phyloP scores from a whole-genome alignment of 2,888 invertebrate species.

The Ganaspis brasiliensis region DNA sequence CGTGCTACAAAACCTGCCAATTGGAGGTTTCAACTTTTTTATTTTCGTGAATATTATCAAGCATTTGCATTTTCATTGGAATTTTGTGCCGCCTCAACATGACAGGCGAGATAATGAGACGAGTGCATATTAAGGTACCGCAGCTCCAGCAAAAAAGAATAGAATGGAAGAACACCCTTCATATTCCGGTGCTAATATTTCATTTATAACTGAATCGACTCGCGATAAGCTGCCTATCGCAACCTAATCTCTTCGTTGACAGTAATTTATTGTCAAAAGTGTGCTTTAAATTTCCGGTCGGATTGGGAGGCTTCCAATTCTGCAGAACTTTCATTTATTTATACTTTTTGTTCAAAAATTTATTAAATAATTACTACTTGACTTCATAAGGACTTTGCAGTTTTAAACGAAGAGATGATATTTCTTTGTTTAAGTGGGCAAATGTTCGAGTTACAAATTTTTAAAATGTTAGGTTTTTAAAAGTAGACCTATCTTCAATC shows the following conservation, averaged over 20 bases:
- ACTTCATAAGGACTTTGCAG: no score
- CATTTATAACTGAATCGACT: constrained; percentile 41
- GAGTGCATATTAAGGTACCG: constrained; percentile 29
- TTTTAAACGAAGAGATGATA: no score
- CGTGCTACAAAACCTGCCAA: constrained; percentile 29
- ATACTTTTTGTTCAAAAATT: no score
- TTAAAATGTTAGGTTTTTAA: no score
- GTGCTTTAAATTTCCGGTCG: constrained; percentile 7
- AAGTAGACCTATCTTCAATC: no score
- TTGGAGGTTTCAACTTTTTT: constrained; percentile 7
- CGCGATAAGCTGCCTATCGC: constrained; percentile 29
- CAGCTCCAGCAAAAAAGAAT: neutral
- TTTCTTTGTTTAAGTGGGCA: no score
- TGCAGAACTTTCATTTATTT: neutral
- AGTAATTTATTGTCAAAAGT: constrained; percentile 28
- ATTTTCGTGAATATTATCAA: constrained; percentile 17
- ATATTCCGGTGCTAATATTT: constrained; percentile 37
- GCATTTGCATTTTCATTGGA: constrained; percentile 40
- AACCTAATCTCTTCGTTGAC: constrained; percentile 15
- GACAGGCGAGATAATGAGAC: constrained; percentile 44
- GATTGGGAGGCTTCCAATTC: constrained; percentile 18
- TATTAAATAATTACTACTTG: no score
- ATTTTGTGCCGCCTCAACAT: constrained; percentile 22
- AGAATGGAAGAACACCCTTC: constrained; percentile 14
- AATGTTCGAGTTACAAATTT: no score